Base-by-base conservation (phyloP, 2,797 vertebrate species). In the Delichon dasypus region DNA sequence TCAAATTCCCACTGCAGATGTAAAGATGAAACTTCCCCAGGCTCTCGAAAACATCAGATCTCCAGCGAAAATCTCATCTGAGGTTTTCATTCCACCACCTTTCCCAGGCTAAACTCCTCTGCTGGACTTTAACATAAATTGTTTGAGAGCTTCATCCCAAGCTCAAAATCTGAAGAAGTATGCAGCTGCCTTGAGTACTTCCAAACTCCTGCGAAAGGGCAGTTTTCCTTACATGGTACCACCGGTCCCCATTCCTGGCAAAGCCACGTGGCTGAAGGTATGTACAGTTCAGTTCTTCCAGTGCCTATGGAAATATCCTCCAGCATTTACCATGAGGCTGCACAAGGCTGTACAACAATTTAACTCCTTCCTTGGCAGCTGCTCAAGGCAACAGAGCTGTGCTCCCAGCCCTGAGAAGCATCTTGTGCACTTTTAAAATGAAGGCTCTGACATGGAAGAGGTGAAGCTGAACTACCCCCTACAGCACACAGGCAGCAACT, bases 361-460 rank as follows among this genome's bases (percentile, higher is more conserved):
- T 18, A 81, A 86, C 64, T 76, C 83, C 36, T 77, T 90, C 68
- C 64, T 26, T 29, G 15, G 60, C 2, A 23, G 13, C 80, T 66
- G 47, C 55, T 44, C 53, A 60, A 72, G 34, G 40, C 62, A 70
- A 4, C 26, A 45, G 13, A 42, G 27, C 13, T 47, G 51, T 38
- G 48, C 68, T 53, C 38, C 23, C 10, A 36, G 42, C 18, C 48
- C 60, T 1, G 4, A 76, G 48, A 70, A 76, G 6, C 15, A 45
- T 6, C 73, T 66, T 19, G 0, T 1, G 3, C 11, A 7, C 50
- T 53, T 82, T 13, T 29, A 61, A 50, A 77, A 60, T 0, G 0
- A 90, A 61, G 22, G 34, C 34, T 70, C 68, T 67, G 45, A 55
- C 13, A 7, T 3, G 7, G 34, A 68, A 30, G 38, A 77, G 32